A percentile compares a stretch with the other conserved stretches of the same genome.
Evolutionary conservation across 2,888 invertebrate species (phyloP).

Genomic region (Lithophane socia): DNA sequence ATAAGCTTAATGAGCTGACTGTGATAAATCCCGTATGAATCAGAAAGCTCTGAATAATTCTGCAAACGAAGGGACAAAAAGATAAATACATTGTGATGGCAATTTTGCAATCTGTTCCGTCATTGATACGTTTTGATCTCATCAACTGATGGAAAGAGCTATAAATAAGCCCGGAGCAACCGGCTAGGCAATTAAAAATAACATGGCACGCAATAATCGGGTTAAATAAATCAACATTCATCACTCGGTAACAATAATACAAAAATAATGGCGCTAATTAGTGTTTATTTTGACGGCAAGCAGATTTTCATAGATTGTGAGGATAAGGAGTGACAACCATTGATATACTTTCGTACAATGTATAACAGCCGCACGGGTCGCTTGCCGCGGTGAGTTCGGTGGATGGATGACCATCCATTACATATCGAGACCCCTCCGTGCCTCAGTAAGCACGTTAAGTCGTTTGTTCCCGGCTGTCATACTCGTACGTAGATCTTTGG

Average conservation of each 20-base stretch:
- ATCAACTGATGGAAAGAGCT: constrained; percentile 3
- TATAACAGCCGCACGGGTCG: background rate
- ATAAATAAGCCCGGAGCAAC: constrained; percentile 4
- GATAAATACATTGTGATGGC: constrained; percentile 16
- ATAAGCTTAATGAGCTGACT: background rate
- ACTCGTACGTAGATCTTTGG: background rate
- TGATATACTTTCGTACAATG: too few species aligned
- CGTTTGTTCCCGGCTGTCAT: background rate
- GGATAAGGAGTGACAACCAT: background rate
- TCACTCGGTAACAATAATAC: constrained; percentile 2
- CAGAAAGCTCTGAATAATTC: background rate
- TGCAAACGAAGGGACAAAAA: constrained; percentile 16
- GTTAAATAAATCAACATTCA: constrained; percentile 17
- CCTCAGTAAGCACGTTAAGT: background rate
- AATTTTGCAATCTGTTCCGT: constrained; percentile 16
- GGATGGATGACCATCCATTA: background rate
- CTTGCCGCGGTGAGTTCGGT: background rate
- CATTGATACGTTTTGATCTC: constrained; percentile 34
- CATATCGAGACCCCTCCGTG: background rate
- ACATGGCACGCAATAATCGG: constrained; percentile 11
- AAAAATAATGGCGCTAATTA: constrained; percentile 14
- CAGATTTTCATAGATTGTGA: background rate
- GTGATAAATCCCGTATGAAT: background rate
- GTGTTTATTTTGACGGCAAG: background rate
- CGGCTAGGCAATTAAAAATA: constrained; percentile 25